Conservation (phyloP, 2,888 invertebrate genomes). For the Cenopis cana region DNA sequence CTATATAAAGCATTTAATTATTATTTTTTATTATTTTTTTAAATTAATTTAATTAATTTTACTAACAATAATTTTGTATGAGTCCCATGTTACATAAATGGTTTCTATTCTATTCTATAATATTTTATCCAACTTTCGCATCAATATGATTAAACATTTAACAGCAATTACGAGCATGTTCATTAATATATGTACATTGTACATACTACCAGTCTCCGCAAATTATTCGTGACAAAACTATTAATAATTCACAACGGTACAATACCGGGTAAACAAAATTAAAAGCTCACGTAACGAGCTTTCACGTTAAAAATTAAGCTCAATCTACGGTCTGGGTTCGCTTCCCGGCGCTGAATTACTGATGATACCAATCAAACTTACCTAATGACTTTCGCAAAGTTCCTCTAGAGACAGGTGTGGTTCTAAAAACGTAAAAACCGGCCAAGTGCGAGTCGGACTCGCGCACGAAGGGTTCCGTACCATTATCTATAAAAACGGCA, state of each 20-base stretch:
- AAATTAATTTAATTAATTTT: no score
- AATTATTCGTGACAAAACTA: constrained; percentile 1
- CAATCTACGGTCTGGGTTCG: constrained; percentile 32
- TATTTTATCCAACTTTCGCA: no score
- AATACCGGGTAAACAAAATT: constrained; percentile 29
- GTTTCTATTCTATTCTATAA: no score
- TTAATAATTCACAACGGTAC: constrained; percentile 2
- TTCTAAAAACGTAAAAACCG: constrained; percentile 20
- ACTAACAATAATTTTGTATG: no score
- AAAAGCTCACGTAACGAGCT: constrained; percentile 26
- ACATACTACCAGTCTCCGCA: background rate
- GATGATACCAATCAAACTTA: constrained; percentile 43
- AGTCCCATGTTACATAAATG: no score
- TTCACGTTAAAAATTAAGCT: constrained; percentile 40
- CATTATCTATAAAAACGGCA: no score
- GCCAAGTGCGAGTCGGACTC: no score
- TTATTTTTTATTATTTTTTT: no score
- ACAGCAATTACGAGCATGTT: no score
- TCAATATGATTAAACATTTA: no score
- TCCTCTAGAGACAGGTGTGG: constrained; percentile 11
- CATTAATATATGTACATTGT: background rate
- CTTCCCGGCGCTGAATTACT: constrained; percentile 38
- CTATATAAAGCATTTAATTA: no score
- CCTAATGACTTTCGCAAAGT: constrained; percentile 28
- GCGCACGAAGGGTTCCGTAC: no score